phyloP scores from a whole-genome alignment of 2,113 vertebrate species.

The Tenrec ecaudatus region DNA sequence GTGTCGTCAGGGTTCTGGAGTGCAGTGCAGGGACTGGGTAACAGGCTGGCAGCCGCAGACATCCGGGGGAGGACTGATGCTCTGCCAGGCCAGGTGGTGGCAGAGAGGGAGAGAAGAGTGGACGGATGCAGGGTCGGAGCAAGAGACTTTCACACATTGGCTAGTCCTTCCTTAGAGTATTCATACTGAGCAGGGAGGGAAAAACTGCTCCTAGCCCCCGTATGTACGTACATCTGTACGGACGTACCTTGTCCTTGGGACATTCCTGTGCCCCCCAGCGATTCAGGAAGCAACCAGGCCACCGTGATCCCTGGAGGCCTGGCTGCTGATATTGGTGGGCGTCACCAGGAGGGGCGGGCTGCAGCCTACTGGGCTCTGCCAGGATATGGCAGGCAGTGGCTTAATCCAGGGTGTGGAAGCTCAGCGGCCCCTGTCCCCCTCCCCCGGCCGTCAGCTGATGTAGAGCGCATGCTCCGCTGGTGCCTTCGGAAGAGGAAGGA shows the following conservation, averaged over 20 bases:
- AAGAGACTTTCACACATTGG: not conserved
- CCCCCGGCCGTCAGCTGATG: slow-evolving; percentile 2
- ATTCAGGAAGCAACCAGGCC: not conserved
- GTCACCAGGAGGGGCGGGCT: not conserved
- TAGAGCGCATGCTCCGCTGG: not conserved
- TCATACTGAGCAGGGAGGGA: not conserved
- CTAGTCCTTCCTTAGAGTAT: not conserved
- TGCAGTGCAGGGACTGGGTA: not conserved
- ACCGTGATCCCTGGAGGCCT: no score
- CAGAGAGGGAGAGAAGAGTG: not conserved
- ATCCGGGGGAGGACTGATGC: not conserved
- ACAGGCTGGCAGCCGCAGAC: not conserved
- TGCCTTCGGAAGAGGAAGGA: slow-evolving; percentile 24
- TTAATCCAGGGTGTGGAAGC: not conserved
- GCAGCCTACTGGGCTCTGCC: not conserved
- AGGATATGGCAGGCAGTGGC: not conserved
- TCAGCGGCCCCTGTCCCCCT: no score
- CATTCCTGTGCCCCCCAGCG: not conserved
- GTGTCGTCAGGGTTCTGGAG: not conserved
- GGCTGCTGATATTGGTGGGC: not conserved
- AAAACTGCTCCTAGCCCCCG: not conserved
- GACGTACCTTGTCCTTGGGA: not conserved
- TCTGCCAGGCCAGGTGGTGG: not conserved
- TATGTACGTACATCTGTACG: no score
- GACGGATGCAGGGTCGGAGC: not conserved